A percentile compares a stretch with the other conserved stretches of the same genome.
Conservation (phyloP, 2,888 invertebrate genomes). For the Drosophila macrospina region DNA sequence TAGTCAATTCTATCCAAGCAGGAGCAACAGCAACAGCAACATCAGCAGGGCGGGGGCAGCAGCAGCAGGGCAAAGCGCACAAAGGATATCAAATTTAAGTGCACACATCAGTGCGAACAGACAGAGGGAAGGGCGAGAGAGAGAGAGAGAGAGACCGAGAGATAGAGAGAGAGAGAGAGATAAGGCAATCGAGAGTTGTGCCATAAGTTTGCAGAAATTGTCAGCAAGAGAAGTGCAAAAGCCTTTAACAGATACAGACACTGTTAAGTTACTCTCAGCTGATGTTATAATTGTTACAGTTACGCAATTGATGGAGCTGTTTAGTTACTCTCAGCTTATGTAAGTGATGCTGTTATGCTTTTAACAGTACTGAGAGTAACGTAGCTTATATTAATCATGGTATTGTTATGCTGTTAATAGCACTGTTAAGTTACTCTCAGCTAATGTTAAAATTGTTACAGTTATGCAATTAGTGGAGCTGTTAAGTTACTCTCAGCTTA, state of each 20-base stretch:
- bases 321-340: neutral
- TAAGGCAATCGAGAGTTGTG: slow-evolving; percentile 17
- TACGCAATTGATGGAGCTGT: neutral
- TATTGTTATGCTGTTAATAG: too few species aligned
- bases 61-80: slow-evolving; percentile 46
- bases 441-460: too few species aligned
- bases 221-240: neutral
- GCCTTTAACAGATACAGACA: neutral
- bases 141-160: slow-evolving; percentile 25
- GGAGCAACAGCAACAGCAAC: slow-evolving; percentile 31
- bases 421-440: too few species aligned
- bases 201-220: neutral
- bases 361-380: too few species aligned
- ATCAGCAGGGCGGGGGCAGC: neutral
- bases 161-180: slow-evolving; percentile 22
- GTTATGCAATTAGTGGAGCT: too few species aligned
- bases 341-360: too few species aligned
- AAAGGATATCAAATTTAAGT: slow-evolving; percentile 81
- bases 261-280: neutral
- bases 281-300: neutral
- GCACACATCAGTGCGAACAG: slow-evolving; percentile 59
- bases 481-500: too few species aligned
- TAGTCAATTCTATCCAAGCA: slow-evolving; percentile 60
- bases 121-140: too few species aligned
- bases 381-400: too few species aligned